Conservation (phyloP, 2,888 invertebrate genomes). For the Catocala sponsa region DNA sequence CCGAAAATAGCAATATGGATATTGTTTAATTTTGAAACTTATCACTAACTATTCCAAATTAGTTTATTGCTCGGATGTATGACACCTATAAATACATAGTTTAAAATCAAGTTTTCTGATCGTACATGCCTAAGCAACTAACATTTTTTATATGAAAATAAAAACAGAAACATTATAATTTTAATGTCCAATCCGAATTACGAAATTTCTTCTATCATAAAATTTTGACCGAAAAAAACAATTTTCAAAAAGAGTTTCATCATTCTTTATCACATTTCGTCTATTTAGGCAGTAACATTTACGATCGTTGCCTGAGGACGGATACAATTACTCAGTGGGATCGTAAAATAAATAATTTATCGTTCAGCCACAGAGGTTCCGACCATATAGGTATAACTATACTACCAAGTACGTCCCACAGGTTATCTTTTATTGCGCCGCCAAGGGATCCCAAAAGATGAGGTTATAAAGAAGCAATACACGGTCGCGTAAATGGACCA, state of each 20-base stretch:
- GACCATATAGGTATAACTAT: slow-evolving; percentile 68
- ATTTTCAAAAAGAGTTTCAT: slow-evolving; percentile 53
- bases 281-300: slow-evolving; percentile 71
- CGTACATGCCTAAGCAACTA: too few species aligned
- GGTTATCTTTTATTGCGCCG: slow-evolving; percentile 69
- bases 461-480: slow-evolving; percentile 33
- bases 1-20: too few species aligned
- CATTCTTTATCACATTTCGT: slow-evolving; percentile 59
- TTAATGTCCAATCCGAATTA: too few species aligned
- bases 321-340: slow-evolving; percentile 76
- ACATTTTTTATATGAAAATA: too few species aligned
- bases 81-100: too few species aligned
- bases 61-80: too few species aligned
- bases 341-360: slow-evolving; percentile 84
- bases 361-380: slow-evolving; percentile 52
- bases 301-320: slow-evolving; percentile 65
- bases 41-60: too few species aligned
- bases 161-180: too few species aligned
- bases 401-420: slow-evolving; percentile 58
- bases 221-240: slow-evolving; percentile 10
- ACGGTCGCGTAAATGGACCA: slow-evolving; percentile 23
- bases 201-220: too few species aligned
- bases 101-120: too few species aligned
- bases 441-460: slow-evolving; percentile 47
- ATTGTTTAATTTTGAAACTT: too few species aligned